Conservation (phyloP, 2,888 invertebrate genomes). For the Phasia obesa region DNA sequence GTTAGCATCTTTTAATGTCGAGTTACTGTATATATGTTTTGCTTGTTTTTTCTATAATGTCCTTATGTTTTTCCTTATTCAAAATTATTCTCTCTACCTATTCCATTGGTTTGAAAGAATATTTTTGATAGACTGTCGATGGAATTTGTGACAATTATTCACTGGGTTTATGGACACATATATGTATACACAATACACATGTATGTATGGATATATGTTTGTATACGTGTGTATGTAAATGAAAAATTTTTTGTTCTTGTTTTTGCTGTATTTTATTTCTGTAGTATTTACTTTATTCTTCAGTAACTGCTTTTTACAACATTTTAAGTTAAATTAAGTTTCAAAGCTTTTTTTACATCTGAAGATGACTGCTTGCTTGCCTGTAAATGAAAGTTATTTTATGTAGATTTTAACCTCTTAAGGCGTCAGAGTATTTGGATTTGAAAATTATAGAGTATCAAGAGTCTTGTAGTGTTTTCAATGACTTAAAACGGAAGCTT, state of each 20-base stretch:
- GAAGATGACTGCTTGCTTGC: conserved; percentile 22
- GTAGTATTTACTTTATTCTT: conserved; percentile 58
- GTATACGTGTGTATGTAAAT: background rate
- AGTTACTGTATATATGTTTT: too few species aligned
- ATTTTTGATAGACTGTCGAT: too few species aligned
- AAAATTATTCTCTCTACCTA: too few species aligned
- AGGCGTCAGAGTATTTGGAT: conserved; percentile 17
- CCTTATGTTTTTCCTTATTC: too few species aligned
- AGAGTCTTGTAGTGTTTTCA: conserved; percentile 22
- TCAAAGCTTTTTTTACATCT: conserved; percentile 24
- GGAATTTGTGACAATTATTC: too few species aligned
- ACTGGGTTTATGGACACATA: too few species aligned
- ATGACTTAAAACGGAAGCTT: conserved; percentile 34
- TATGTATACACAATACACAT: too few species aligned
- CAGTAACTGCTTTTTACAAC: conserved; percentile 42
- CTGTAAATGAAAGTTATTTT: conserved; percentile 57
- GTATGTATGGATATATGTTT: too few species aligned
- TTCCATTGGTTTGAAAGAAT: too few species aligned
- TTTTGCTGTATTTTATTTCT: conserved; percentile 32
- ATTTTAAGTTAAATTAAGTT: conserved; percentile 59
- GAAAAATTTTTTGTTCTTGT: background rate
- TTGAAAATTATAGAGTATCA: conserved; percentile 20
- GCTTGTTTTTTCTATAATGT: too few species aligned
- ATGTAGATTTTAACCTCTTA: conserved; percentile 60
- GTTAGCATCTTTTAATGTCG: too few species aligned